Evolutionary conservation across 2,797 vertebrate species (phyloP), one percentile per base, ranked within the genome.

Genomic region (Neostethus bicornis): DNA sequence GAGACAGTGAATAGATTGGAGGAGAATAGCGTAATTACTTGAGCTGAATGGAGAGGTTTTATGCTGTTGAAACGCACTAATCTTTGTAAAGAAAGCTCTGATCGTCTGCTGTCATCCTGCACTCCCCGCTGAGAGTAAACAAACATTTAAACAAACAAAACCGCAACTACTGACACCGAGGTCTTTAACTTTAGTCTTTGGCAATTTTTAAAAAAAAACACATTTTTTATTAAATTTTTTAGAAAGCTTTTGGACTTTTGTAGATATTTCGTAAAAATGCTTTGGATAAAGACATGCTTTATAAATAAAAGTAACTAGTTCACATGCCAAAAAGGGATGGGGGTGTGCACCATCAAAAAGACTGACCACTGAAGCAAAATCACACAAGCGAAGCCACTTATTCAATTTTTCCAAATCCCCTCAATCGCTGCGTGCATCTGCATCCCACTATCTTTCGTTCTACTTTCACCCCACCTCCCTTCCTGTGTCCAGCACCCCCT

Each of bases 361-460:
- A 77, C 72, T 78, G 71, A 84, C 79, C 58, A 78, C 44, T 80
- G 73, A 85, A 63, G 54, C 50, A 0, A 84, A 84, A 87, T 79
- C 81, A 79, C 83, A 84, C 81, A 85, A 74, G 62, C 75, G 24
- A 73, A 75, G 67, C 73, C 73, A 77, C 77, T 88, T 79, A 81
- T 86, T 87, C 71, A 67, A 50, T 86, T 81, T 88, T 80, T 81
- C 83, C 7, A 44, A 46, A 53, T 73, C 74, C 81, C 70, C 78
- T 67, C 68, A 62, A 77, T 73, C 68, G 57, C 49, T 56, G 42
- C 68, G 77, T 66, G 71, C 81, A 83, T 89, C 85, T 87, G 80
- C 82, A 87, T 87, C 71, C 67, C 79, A 85, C 83, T 86, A 82
- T 84, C 80, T 83, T 69, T 66, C 68, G 75, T 75, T 80, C 62